phyloP scores from a whole-genome alignment of 2,888 invertebrate genomes.

The Lamproptera curius region DNA sequence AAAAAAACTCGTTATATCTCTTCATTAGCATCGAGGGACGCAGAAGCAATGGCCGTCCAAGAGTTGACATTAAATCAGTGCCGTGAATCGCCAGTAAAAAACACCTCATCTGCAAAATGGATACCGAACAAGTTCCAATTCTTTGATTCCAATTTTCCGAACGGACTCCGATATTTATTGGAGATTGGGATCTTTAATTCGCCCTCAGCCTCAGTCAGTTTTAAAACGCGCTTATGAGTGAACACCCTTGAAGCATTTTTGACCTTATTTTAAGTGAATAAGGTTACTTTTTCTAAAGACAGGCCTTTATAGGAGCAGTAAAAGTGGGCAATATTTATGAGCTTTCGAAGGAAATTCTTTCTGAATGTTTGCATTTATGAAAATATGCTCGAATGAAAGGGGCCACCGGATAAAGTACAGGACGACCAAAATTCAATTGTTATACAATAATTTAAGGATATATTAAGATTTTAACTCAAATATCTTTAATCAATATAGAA shows the following conservation, averaged over 20 bases:
- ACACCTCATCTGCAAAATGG: slow-evolving; percentile 74
- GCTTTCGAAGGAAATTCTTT: slow-evolving; percentile 76
- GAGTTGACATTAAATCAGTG: slow-evolving; percentile 27
- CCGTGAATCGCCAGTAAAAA: slow-evolving; percentile 54
- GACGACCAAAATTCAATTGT: slow-evolving; percentile 24
- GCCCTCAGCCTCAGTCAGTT: slow-evolving; percentile 50
- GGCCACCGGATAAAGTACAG: slow-evolving; percentile 42
- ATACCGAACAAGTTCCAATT: slow-evolving; percentile 69
- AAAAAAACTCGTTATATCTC: slow-evolving; percentile 13
- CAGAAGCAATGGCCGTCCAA: slow-evolving; percentile 4
- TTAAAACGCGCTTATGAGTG: slow-evolving; percentile 69
- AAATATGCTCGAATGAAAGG: slow-evolving; percentile 73
- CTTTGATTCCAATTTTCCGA: slow-evolving; percentile 72
- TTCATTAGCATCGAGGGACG: slow-evolving; percentile 12
- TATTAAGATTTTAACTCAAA: no score
- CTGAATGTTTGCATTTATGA: slow-evolving; percentile 77
- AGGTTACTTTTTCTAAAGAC: slow-evolving; percentile 32
- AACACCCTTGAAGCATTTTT: slow-evolving; percentile 26
- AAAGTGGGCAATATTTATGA: slow-evolving; percentile 77
- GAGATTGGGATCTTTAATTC: slow-evolving; percentile 71
- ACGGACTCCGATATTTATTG: slow-evolving; percentile 72
- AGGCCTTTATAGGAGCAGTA: slow-evolving; percentile 48
- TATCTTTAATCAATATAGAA: no score
- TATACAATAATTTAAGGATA: no score
- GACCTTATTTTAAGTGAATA: slow-evolving; percentile 32